Base-by-base conservation (phyloP, 2,888 invertebrate species). In the Drosophila recens region DNA sequence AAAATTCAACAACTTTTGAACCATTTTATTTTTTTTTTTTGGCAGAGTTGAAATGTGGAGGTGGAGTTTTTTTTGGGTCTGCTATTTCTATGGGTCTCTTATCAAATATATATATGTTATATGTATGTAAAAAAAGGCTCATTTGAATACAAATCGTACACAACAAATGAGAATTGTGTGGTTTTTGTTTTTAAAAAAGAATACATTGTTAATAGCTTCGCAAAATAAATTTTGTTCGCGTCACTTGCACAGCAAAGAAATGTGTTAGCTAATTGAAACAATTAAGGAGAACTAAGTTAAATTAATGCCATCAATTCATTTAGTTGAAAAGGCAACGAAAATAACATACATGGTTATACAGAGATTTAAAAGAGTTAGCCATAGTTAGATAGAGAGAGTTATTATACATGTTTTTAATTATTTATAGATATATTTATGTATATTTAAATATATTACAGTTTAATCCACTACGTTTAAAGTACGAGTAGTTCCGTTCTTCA, bases 391-490 rank as follows among this genome's bases (percentile, higher is more conserved):
- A 67, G 57, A 59, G 49, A 62, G 45, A 48, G 46, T 67, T 72
- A 62, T 63, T 71, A 64, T 38, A 66, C 59, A 62, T 61, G 42
- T 51, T 33, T 75, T 45, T 52, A 52, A 61, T 30, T 74, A 74
- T 74, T 79, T 62, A 66, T 63, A 61, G 68, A 43, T 73, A 54
- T 73, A 51, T 33, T 10, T 33, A 42, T 61, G 57, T 65, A 73
- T 67, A 52, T 78, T 53, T 63, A 61, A 33, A 48, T 58, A 54
- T 79, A 79, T 83, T 83, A 83, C 83, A 83, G 63, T 65, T 72
- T 67, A 75, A 52, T 88, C 81, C 80, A 75, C 68, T 83, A 76
- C 69, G 34, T 80, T 75, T 82, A 83, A 72, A 80, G 75, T 83
- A 71, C 71, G 76, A 79, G 75, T 71, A 80, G 72, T 70, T 81